phyloP scores from a whole-genome alignment of 2,113 vertebrate genomes.

The Pomatorhinus ruficollis region DNA sequence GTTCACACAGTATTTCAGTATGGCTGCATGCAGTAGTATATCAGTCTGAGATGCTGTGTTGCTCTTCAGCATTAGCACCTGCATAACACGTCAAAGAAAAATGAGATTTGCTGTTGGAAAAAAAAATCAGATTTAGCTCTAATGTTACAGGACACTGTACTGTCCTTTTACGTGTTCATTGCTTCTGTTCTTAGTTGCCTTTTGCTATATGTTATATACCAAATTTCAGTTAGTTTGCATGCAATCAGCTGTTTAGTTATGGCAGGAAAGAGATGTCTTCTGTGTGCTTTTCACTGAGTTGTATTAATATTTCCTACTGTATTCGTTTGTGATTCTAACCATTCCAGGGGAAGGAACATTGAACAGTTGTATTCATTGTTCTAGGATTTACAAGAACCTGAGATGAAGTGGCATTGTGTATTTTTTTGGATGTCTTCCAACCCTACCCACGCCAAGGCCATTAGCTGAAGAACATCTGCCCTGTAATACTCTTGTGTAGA shows the following conservation, averaged over 20 bases:
- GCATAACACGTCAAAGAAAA: background rate
- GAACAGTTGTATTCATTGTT: background rate
- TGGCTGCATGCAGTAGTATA: slow-evolving; percentile 55
- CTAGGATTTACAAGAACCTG: slow-evolving; percentile 60
- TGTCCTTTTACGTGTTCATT: background rate
- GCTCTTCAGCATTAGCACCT: slow-evolving; percentile 36
- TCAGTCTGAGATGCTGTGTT: slow-evolving; percentile 13
- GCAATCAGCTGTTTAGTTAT: slow-evolving; percentile 37
- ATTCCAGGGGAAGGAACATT: background rate
- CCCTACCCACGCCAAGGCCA: background rate
- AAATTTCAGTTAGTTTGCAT: slow-evolving; percentile 62
- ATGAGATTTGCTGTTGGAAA: background rate
- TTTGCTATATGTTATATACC: slow-evolving; percentile 25
- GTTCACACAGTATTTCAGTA: background rate
- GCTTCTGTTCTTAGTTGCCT: slow-evolving; percentile 12
- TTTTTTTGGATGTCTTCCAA: slow-evolving; percentile 20
- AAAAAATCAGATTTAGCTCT: background rate
- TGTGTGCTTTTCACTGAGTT: slow-evolving; percentile 66
- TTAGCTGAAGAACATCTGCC: background rate
- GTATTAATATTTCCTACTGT: slow-evolving; percentile 34
- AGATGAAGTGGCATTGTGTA: slow-evolving; percentile 52
- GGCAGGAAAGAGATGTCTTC: slow-evolving; percentile 51
- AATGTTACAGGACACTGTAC: background rate
- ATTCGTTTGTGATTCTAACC: background rate
- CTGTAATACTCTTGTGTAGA: background rate